Evolutionary conservation across 2,888 invertebrate genomes (phyloP), one percentile per base, ranked within the genome.

Genomic region (Heteromyza rotundicornis): DNA sequence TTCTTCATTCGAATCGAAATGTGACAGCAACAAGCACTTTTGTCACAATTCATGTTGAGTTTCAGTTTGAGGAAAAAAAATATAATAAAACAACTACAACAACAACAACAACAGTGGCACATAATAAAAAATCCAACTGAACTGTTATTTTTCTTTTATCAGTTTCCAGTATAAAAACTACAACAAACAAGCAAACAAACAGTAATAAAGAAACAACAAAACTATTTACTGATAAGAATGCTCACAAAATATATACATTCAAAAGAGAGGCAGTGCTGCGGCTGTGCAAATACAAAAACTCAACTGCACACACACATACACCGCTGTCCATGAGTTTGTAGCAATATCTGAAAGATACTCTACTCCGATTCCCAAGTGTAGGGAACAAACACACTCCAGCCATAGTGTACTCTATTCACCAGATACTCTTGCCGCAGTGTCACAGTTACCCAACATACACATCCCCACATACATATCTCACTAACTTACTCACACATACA

Each of bases 191-290:
- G 20, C 8, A 50, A 32, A 17, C 17, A 54, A 35, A 36, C 35
- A 2, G 2, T 19, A 22, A 35, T n/a, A 54, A 54, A 55, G 22
- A 22, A 44, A 44, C 65, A 61, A 64, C 65, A 65, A 71, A 76
- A 74, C 77, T 76, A 73, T 75, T 75, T 75, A 73, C 74, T 74
- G 74, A 74, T 74, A 74, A 76, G 72, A 67, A 20, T 35, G 54
- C 32, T 32, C 52, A 53, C n/a, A 53, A 61, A 60, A 50, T 63
- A 64, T n/a, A n/a, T n/a, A n/a, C 60, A 50, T 19, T 36, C 19
- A 14, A 47, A 20, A 20, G 20, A 19, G 20, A 3, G 47, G 14
- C 17, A 47, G 19, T 19, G 20, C 47, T 47, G 17, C 47, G 47
- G 47, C 47, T 47, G 51, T 57, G 27, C 50, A 36, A 40, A 35